These are phyloP conservation scores for Grallaria varia DNA, from an alignment of 2,113 vertebrate genomes.

Conservation along the genomic window DNA sequence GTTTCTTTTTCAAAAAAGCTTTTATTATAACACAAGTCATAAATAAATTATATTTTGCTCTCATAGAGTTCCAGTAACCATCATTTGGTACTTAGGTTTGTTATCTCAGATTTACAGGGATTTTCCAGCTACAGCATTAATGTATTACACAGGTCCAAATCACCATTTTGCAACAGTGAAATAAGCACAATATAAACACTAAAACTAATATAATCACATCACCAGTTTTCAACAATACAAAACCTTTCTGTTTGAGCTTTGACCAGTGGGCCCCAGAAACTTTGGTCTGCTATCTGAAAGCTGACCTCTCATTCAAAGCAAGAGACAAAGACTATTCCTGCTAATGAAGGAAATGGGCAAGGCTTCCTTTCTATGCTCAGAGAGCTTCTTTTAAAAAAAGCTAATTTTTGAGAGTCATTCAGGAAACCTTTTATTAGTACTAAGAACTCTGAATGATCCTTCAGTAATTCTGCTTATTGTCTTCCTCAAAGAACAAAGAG, in stretches of 20 bases:
- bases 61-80: neutral
- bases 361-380: neutral
- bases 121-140: neutral
- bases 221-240: neutral
- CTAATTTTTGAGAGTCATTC: neutral
- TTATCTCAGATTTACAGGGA: neutral
- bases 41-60: neutral
- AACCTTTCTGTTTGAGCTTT: neutral
- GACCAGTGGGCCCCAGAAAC: neutral
- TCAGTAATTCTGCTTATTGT: neutral
- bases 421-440: neutral
- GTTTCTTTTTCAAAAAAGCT: neutral
- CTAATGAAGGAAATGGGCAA: constrained; percentile 23
- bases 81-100: neutral
- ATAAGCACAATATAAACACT: neutral
- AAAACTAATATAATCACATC: neutral
- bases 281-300: neutral
- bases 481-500: neutral
- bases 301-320: neutral
- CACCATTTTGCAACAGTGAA: neutral
- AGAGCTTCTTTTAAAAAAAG: neutral
- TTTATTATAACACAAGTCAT: neutral
- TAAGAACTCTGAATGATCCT: neutral
- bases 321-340: neutral
- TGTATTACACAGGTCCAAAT: neutral